phyloP scores from a whole-genome alignment of 2,113 vertebrate genomes.

The Acanthisitta chloris region DNA sequence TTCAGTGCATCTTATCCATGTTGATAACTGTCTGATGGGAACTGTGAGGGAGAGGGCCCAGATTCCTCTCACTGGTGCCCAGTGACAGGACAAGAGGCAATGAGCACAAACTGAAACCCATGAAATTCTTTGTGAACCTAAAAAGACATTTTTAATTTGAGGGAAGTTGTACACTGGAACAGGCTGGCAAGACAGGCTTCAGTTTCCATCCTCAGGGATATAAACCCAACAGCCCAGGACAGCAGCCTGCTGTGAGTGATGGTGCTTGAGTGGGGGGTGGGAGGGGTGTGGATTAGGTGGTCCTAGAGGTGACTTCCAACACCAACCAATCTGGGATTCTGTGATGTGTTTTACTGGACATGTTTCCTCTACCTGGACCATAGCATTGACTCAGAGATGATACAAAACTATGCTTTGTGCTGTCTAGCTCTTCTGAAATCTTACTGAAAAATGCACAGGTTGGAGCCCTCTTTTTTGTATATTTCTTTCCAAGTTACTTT shows the following conservation, averaged over 20 bases:
- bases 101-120: neutral
- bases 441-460: neutral
- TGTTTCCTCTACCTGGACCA: neutral
- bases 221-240: neutral
- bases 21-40: rapidly evolving
- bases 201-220: neutral
- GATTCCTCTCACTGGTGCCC: neutral
- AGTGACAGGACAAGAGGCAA: neutral
- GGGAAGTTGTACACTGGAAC: neutral
- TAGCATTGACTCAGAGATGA: neutral
- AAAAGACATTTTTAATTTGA: neutral
- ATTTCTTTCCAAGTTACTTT: neutral
- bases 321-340: neutral
- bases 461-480: neutral
- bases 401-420: neutral
- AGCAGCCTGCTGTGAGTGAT: neutral
- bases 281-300: too few relatives aligned
- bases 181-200: neutral
- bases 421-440: neutral
- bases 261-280: neutral
- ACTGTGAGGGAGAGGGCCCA: neutral
- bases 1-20: neutral
- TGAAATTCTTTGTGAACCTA: neutral
- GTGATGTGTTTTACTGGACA: neutral
- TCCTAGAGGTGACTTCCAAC: neutral